Percentiles rank a stretch among this genome's conserved stretches.
phyloP scores from a whole-genome alignment of 2,797 vertebrate species.

The Chelidonichthys spinosus region DNA sequence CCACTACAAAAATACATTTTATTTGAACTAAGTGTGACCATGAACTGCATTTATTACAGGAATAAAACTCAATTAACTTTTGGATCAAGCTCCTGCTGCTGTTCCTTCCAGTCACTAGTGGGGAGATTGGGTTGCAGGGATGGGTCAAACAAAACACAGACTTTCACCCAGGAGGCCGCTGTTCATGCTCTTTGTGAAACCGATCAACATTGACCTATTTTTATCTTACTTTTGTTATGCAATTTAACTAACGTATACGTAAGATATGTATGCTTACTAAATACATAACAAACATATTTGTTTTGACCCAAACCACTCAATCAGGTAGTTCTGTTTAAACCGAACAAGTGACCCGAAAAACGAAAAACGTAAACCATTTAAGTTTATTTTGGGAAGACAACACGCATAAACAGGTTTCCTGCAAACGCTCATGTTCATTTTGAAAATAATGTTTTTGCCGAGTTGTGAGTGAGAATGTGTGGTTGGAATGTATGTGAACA shows the following conservation, averaged over 20 bases:
- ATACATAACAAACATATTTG: too few relatives aligned
- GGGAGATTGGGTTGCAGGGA: background rate
- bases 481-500: background rate
- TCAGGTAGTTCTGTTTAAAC: too few relatives aligned
- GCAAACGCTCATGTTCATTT: background rate
- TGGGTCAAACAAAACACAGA: background rate
- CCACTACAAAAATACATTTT: background rate
- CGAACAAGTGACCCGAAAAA: too few relatives aligned
- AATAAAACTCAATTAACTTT: conserved; percentile 20
- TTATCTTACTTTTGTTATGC: too few relatives aligned
- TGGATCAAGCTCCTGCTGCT: conserved; percentile 10
- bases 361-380: too few relatives aligned
- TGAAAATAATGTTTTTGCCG: background rate
- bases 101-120: conserved; percentile 5
- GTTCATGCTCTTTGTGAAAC: too few relatives aligned
- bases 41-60: conserved; percentile 22
- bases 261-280: too few relatives aligned
- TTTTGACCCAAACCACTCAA: too few relatives aligned
- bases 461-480: background rate
- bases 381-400: too few relatives aligned
- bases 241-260: too few relatives aligned
- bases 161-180: background rate
- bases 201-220: too few relatives aligned
- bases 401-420: too few relatives aligned
- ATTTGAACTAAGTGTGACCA: conserved; percentile 7